Base-by-base conservation (phyloP, 92 coral and sea anemone species). In the Montipora capitata region DNA sequence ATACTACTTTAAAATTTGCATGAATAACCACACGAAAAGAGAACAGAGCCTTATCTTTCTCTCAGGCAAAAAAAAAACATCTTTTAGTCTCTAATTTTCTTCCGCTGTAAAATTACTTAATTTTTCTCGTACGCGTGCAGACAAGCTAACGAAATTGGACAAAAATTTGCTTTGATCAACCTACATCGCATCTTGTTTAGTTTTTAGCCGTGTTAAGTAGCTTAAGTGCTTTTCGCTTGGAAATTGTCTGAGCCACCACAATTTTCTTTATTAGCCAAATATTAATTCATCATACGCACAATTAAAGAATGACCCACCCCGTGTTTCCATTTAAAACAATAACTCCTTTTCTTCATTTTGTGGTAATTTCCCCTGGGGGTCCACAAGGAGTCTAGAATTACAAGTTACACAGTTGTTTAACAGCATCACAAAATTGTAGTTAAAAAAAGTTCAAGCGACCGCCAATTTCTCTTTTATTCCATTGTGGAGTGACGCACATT, bases 171-270 rank as follows among this genome's bases (percentile, higher is more conserved):
- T 42, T 80, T 70, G 72, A 69, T 82, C 72, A 82, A 56, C 54
- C 77, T 18, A 43, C 68, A 83, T 58, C 27, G 79, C 87, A 71
- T 71, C 78, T 73, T 83, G 87, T 83, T 72, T 83, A 68, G 87
- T 71, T 83, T 81, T 44, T 35, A 61, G 87, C 61, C 72, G 79
- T 83, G 87, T 83, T 83, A 83, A 83, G 87, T 83, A 83, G 87
- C 87, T 83, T 72, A 83, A 83, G 87, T 83, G 87, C 87, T 83
- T 73, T 83, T 72, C 72, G 80, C 87, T 39, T 54, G 73, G 87
- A 82, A 82, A 58, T 82, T 69, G 87, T 72, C 40, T 27, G 79
- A 41, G 73, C 38, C 82, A 84, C 64, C 81, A 84, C 74, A 75
- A 40, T 77, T 66, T 75, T 72, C 83, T 54, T 76, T 77, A 76